A percentile compares a stretch with the other conserved stretches of the same genome.
Evolutionary conservation across 2,797 vertebrate species (phyloP).

Genomic region (Leontocebus nigricollis): DNA sequence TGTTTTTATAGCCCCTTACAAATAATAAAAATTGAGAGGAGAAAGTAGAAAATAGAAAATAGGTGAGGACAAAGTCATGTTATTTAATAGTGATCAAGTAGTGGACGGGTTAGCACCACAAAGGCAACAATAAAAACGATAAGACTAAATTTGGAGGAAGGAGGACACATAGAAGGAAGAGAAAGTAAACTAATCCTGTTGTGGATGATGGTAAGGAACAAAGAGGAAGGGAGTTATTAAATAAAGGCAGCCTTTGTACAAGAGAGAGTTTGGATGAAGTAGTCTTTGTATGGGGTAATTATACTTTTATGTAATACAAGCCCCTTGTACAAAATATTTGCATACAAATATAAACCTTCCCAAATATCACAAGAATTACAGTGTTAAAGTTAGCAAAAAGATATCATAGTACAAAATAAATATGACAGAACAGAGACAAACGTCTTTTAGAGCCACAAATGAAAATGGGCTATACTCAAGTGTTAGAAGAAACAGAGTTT

Average conservation of each 20-base stretch:
- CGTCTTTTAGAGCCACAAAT: not conserved
- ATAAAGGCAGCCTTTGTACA: not conserved
- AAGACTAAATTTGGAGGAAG: not conserved
- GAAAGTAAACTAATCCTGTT: not conserved
- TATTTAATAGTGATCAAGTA: not conserved
- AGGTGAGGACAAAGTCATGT: not conserved
- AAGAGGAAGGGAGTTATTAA: not conserved
- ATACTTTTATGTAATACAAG: not conserved
- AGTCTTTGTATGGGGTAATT: not conserved
- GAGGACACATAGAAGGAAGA: not conserved
- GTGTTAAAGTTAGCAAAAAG: conserved; percentile 10
- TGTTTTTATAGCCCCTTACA: not conserved
- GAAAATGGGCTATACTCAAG: not conserved
- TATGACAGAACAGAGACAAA: not conserved
- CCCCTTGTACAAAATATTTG: not conserved
- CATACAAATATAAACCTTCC: not conserved
- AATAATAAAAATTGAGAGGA: not conserved
- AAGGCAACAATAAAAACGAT: not conserved
- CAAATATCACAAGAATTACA: not conserved
- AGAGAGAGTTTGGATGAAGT: not conserved
- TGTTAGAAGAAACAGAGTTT: not conserved
- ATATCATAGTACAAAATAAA: not conserved
- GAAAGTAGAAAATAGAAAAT: not conserved
- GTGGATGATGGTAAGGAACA: not conserved
- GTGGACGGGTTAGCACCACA: not conserved